phyloP scores from a whole-genome alignment of 2,113 vertebrate genomes.

The Phainopepla nitens region DNA sequence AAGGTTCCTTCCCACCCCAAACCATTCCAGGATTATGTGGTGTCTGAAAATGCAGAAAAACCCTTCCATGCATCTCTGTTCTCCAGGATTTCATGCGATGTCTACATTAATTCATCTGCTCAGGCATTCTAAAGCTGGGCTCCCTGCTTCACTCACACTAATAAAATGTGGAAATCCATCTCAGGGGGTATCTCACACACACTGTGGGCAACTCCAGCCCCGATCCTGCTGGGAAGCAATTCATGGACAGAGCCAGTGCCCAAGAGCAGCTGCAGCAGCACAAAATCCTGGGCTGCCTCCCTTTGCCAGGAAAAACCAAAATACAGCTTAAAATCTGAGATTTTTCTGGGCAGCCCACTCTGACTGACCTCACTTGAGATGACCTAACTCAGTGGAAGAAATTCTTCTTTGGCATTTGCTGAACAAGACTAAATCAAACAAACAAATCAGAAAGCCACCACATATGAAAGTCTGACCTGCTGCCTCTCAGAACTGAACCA shows the following conservation, averaged over 20 bases:
- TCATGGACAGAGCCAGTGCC: neutral
- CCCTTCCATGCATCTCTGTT: neutral
- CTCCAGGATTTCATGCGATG: neutral
- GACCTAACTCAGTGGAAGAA: neutral
- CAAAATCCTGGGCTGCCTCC: neutral
- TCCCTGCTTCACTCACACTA: neutral
- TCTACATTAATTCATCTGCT: neutral
- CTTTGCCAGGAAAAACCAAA: neutral
- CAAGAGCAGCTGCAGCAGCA: neutral
- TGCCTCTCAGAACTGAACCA: neutral
- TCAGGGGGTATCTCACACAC: neutral
- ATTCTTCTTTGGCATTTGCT: neutral
- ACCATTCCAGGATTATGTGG: neutral
- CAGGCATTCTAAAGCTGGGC: neutral
- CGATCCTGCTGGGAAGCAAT: neutral
- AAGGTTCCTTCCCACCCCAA: neutral
- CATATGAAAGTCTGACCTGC: neutral
- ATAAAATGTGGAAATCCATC: neutral
- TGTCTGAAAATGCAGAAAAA: neutral
- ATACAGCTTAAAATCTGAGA: neutral
- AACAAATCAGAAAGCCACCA: neutral
- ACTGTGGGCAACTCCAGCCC: neutral
- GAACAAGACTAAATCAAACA: neutral
- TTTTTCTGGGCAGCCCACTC: neutral
- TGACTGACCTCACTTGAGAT: neutral